Evolutionary conservation across 2,888 invertebrate species (phyloP).

Genomic region (Cataglyphis altisquamis): DNA sequence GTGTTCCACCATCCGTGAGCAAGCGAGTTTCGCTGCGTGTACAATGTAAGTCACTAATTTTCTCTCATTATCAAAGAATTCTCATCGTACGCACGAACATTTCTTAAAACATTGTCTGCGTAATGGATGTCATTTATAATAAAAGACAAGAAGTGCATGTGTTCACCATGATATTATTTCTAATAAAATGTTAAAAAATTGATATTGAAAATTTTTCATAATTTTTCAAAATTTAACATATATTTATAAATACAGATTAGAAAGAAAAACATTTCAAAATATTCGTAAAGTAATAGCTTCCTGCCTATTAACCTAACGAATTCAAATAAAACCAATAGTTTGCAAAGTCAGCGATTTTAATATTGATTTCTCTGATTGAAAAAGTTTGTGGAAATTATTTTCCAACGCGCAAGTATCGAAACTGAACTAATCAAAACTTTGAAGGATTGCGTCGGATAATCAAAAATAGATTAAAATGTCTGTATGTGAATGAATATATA

Average conservation of each 20-base stretch:
- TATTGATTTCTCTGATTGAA: constrained; percentile 63
- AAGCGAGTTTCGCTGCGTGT: constrained; percentile 83
- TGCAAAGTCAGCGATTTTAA: constrained; percentile 51
- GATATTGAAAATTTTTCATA: background rate
- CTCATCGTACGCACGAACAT: background rate
- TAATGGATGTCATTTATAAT: background rate
- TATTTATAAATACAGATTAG: constrained; percentile 37
- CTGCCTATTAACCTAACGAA: constrained; percentile 50
- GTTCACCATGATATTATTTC: background rate
- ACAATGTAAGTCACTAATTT: constrained; percentile 81
- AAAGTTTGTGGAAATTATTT: constrained; percentile 60
- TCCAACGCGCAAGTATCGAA: constrained; percentile 38
- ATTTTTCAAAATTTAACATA: constrained; percentile 31
- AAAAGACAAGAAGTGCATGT: background rate
- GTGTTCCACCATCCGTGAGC: constrained; percentile 96
- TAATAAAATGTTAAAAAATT: background rate
- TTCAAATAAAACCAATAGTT: constrained; percentile 59
- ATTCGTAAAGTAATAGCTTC: constrained; percentile 38
- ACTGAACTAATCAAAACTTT: constrained; percentile 51
- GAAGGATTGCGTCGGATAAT: constrained; percentile 27
- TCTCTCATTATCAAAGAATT: constrained; percentile 2
- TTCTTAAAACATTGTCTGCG: constrained; percentile 4
- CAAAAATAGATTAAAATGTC: constrained; percentile 53
- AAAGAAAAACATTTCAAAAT: constrained; percentile 42
- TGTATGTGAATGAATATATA: constrained; percentile 14